Evolutionary conservation across 2,113 vertebrate genomes (phyloP).

Genomic region (Pitta sordida): DNA sequence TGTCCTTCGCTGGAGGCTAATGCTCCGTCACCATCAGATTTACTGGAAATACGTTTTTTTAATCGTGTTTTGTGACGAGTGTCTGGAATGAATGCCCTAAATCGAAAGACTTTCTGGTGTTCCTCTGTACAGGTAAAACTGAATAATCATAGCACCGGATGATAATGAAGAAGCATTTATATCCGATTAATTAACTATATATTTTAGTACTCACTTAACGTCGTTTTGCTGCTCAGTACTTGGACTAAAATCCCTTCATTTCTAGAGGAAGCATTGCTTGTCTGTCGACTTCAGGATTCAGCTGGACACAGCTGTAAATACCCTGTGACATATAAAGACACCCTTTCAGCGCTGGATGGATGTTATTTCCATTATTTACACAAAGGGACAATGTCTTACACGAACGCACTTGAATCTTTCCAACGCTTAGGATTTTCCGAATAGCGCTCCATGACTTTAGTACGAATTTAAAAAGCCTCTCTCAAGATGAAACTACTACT

Average conservation of each 20-base stretch:
- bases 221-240: not conserved
- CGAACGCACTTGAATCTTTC: not conserved
- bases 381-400: not conserved
- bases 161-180: not conserved
- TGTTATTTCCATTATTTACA: not conserved
- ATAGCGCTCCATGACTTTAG: not conserved
- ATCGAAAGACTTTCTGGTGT: not conserved
- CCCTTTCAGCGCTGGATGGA: not conserved
- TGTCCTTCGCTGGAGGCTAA: not conserved
- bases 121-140: not conserved
- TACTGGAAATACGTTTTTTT: not conserved
- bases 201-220: not conserved
- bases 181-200: not conserved
- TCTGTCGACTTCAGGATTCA: not conserved
- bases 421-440: not conserved
- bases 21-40: not conserved
- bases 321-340: not conserved
- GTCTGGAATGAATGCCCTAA: not conserved
- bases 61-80: not conserved
- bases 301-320: not conserved
- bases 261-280: not conserved
- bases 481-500: not conserved
- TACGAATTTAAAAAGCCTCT: not conserved
- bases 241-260: not conserved
- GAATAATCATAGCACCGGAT: not conserved